Conservation (phyloP, 2,888 invertebrate species). For the Lasioglossum villosulum region DNA sequence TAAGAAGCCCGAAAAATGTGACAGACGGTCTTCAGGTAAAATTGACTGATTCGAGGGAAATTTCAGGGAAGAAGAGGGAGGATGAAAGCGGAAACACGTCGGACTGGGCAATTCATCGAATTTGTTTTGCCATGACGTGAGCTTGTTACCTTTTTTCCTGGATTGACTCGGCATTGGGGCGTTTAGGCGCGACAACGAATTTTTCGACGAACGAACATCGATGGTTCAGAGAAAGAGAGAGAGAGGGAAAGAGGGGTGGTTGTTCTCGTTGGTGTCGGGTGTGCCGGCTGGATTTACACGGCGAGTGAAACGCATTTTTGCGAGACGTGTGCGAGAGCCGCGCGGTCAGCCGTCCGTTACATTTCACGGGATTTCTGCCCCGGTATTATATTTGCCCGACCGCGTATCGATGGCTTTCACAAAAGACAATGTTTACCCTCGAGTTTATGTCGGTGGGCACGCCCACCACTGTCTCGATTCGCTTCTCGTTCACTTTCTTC, state of each 20-base stretch:
- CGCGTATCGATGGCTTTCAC: conserved; percentile 45
- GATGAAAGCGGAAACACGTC: background rate
- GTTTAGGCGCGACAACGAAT: conserved; percentile 66
- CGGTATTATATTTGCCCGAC: conserved; percentile 51
- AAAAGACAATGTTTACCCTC: conserved; percentile 58
- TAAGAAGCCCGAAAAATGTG: background rate
- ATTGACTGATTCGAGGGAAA: background rate
- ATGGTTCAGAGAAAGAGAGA: conserved; percentile 18
- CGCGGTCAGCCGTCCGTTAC: conserved; percentile 40
- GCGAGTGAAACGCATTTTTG: conserved; percentile 57
- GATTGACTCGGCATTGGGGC: conserved; percentile 16
- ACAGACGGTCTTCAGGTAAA: background rate
- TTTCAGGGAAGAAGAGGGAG: background rate
- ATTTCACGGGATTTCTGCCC: conserved; percentile 62
- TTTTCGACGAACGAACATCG: conserved; percentile 61
- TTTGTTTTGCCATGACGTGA: conserved; percentile 30
- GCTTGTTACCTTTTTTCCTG: conserved; percentile 2
- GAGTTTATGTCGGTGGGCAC: conserved; percentile 30
- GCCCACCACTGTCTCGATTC: background rate
- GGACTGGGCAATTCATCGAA: conserved; percentile 14
- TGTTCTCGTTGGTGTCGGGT: conserved; percentile 49
- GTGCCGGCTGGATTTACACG: conserved; percentile 64
- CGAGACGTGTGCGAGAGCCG: conserved; percentile 27
- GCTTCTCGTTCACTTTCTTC: background rate
- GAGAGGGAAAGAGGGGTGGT: conserved; percentile 30